Conservation (phyloP, 1,140 invertebrate genomes). For the Galendromus occidentalis region DNA sequence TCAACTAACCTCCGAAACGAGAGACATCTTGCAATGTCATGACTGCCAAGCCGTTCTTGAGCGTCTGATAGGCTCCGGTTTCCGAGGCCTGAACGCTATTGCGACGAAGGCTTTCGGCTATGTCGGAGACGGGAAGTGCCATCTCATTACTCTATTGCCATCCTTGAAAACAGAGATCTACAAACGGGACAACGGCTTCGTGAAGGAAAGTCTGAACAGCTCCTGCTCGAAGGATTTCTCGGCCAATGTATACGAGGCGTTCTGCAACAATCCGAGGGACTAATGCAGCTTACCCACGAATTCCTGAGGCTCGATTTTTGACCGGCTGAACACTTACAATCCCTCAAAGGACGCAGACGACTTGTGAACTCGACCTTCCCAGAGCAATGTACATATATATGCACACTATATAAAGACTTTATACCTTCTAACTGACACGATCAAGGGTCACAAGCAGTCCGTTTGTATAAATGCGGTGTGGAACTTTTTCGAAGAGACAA, state of each 20-base stretch:
- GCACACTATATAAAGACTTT: too few species aligned
- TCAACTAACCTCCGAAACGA: neutral
- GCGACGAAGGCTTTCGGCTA: neutral
- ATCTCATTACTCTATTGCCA: neutral
- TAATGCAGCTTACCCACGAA: too few species aligned
- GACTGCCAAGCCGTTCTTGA: neutral
- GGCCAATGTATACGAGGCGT: conserved; percentile 1
- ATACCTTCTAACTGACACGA: too few species aligned
- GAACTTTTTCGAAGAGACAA: too few species aligned
- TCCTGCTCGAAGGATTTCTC: neutral
- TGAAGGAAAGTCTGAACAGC: neutral
- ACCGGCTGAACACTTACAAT: too few species aligned
- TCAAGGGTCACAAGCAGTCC: too few species aligned
- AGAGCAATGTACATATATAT: too few species aligned
- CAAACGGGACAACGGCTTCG: neutral
- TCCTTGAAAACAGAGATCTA: neutral
- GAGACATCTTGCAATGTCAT: neutral
- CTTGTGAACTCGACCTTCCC: too few species aligned
- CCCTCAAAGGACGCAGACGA: too few species aligned
- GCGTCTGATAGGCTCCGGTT: neutral
- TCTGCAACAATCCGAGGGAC: neutral
- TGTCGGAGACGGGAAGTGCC: neutral
- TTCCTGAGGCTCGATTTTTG: too few species aligned
- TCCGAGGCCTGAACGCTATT: neutral
- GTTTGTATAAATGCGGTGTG: too few species aligned